Evolutionary conservation across 2,888 invertebrate genomes (phyloP).

Genomic region (Campoplex capitator): DNA sequence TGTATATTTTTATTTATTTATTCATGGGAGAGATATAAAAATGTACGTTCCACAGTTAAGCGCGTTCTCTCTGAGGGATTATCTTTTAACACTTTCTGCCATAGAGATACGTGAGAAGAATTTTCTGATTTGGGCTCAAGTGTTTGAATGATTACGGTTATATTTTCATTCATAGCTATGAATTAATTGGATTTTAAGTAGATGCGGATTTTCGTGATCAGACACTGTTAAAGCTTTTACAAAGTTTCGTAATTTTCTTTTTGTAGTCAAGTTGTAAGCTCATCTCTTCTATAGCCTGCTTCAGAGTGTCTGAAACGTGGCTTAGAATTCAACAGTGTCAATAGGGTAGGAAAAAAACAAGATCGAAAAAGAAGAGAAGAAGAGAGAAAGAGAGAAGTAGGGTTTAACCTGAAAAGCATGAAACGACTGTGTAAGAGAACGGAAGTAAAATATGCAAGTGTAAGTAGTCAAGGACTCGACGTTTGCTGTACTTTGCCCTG

Average conservation of each 20-base stretch:
- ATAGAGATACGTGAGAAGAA: background rate
- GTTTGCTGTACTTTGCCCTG: slow-evolving; percentile 28
- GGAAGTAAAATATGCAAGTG: slow-evolving; percentile 60
- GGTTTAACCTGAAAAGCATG: slow-evolving; percentile 10
- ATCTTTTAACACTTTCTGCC: background rate
- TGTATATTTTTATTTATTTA: background rate
- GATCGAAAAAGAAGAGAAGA: background rate
- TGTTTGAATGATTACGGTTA: background rate
- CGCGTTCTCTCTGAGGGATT: background rate
- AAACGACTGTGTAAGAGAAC: slow-evolving; percentile 28
- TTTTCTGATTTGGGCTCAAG: background rate
- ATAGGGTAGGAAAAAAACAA: slow-evolving; percentile 30
- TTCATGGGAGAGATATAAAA: background rate
- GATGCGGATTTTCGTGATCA: slow-evolving; percentile 25
- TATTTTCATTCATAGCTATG: background rate
- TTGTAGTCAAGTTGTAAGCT: background rate
- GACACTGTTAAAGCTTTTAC: background rate
- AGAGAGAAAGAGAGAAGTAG: background rate
- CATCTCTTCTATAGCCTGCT: slow-evolving; percentile 33
- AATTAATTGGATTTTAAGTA: slow-evolving; percentile 4
- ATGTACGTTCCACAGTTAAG: background rate
- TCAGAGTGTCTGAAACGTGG: slow-evolving; percentile 36
- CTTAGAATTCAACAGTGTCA: slow-evolving; percentile 54
- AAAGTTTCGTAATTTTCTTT: background rate
- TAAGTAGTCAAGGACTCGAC: slow-evolving; percentile 46